phyloP scores from a whole-genome alignment of 2,113 vertebrate genomes.

The Chaetodon auriga region DNA sequence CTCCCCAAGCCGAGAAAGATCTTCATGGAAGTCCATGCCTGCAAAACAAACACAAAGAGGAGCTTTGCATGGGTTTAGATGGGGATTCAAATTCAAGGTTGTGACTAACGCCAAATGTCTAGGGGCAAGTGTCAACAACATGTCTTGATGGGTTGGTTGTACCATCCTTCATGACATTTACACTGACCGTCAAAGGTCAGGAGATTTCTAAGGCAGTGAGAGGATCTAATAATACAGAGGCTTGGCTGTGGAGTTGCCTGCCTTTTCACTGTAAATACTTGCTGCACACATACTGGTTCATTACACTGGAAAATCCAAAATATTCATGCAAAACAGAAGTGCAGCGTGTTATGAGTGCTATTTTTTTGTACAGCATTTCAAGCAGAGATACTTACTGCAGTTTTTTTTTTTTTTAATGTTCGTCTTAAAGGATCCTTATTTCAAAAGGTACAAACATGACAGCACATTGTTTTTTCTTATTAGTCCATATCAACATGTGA shows the following conservation, averaged over 20 bases:
- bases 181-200: slow-evolving; percentile 53
- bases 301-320: background rate
- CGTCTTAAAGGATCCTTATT: background rate
- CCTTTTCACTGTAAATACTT: background rate
- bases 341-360: background rate
- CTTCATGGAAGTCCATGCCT: slow-evolving; percentile 94
- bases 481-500: background rate
- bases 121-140: background rate
- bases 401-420: background rate
- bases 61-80: background rate
- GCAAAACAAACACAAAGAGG: background rate
- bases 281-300: background rate
- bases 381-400: background rate
- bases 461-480: background rate
- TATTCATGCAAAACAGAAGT: background rate
- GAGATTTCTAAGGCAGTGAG: background rate
- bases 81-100: background rate
- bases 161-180: slow-evolving; percentile 33
- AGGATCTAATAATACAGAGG: background rate
- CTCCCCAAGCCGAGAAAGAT: slow-evolving; percentile 87
- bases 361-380: background rate
- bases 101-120: background rate
- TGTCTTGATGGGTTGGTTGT: background rate
- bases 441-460: background rate
- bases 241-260: background rate